These are phyloP conservation scores for Pungitius pungitius DNA, from an alignment of 2,113 vertebrate species.

Conservation along the genomic window DNA sequence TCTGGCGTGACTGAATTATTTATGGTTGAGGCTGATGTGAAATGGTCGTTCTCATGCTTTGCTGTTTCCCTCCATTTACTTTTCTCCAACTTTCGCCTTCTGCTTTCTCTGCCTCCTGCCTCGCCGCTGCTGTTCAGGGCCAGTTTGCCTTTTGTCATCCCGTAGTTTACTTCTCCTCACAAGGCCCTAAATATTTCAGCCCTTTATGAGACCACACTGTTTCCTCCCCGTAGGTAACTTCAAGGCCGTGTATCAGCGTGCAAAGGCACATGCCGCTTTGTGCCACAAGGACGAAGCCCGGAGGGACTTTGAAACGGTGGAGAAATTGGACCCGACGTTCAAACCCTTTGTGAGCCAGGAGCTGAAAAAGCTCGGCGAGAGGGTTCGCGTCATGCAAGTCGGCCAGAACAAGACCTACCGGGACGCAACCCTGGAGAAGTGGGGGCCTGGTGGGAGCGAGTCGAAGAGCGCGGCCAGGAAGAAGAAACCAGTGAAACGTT, in stretches of 20 bases:
- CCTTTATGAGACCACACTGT: conserved; percentile 4
- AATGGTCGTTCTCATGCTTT: conserved; percentile 44
- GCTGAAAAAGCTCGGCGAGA: conserved; percentile 81
- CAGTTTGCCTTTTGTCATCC: conserved; percentile 4
- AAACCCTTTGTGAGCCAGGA: conserved; percentile 77
- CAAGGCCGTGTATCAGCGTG: conserved; percentile 86
- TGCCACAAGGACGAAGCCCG: conserved; percentile 80
- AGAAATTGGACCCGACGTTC: conserved; percentile 80
- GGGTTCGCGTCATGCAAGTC: conserved; percentile 73
- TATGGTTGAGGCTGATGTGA: conserved; percentile 58
- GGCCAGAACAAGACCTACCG: conserved; percentile 83
- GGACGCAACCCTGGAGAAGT: conserved; percentile 70
- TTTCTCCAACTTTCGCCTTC: conserved; percentile 8
- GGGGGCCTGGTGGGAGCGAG: conserved; percentile 62
- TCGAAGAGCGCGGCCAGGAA: conserved; percentile 21
- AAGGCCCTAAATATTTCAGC: background rate
- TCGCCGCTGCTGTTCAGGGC: conserved; percentile 1
- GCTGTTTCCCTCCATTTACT: conserved; percentile 50
- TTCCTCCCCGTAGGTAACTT: conserved; percentile 78
- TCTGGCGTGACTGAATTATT: conserved; percentile 69
- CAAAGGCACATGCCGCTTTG: conserved; percentile 80
- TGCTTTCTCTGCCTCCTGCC: background rate
- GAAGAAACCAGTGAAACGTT: conserved; percentile 39
- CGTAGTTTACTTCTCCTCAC: conserved; percentile 1
- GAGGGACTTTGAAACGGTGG: conserved; percentile 75